These are phyloP conservation scores for Sceloporus undulatus DNA, from an alignment of 2,113 vertebrate genomes.

Conservation along the genomic window DNA sequence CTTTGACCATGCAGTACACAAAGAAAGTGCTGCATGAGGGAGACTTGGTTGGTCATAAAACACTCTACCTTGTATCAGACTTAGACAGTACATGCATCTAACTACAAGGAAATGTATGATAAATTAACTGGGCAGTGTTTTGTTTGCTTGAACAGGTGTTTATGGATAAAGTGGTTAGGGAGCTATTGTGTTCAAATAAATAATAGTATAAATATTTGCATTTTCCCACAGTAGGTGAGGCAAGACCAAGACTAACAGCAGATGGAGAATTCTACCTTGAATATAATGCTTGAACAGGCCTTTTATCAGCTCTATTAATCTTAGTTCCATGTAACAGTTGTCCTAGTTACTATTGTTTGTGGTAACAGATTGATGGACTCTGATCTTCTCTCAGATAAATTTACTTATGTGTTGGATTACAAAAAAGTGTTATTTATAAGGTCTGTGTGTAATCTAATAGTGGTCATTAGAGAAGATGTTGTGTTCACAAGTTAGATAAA, in stretches of 20 bases:
- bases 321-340: background rate
- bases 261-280: background rate
- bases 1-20: background rate
- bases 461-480: background rate
- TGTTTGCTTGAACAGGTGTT: background rate
- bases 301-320: background rate
- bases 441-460: background rate
- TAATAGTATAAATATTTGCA: background rate
- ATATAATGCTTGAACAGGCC: background rate
- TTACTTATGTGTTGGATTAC: background rate
- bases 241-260: background rate
- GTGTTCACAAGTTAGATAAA: background rate
- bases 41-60: background rate
- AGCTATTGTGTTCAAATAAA: background rate
- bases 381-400: background rate
- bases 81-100: background rate
- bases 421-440: background rate
- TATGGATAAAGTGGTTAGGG: background rate
- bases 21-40: background rate
- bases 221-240: background rate
- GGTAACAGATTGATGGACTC: background rate
- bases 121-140: background rate
- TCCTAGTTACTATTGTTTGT: constrained; percentile 9
- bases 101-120: background rate
- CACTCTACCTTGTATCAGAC: background rate